Evolutionary conservation across 2,113 vertebrate genomes (phyloP), one percentile per base, ranked within the genome.

Genomic region (Entelurus aequoreus): DNA sequence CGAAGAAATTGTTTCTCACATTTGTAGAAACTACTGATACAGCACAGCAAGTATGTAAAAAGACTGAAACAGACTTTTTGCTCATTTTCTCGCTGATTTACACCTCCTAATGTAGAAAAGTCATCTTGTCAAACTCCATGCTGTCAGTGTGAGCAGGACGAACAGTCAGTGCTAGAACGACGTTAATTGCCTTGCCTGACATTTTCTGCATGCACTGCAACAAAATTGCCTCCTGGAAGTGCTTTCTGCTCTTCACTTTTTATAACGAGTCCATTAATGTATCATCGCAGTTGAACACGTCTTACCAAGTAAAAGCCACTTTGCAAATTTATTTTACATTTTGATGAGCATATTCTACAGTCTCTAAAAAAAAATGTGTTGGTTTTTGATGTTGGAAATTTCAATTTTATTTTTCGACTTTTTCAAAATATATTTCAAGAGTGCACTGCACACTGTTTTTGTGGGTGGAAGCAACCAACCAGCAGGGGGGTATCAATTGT

Each of bases 401-500:
- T 14, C 28, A 4, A 16, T 21, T 15, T 28, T 6, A 42, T 40
- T 21, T 44, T 9, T 4, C 4, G 44, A 21, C 35, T 48, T 35
- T 1, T 0, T 5, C 13, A 0, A 10, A 40, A 58, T 36, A 6
- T 1, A 54, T 49, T 50, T 7, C 8, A 38, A 67, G 5, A 57
- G 71, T 19, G 40, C n/a, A 10, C 44, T n/a, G 2, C 35, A 28
- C 48, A 44, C 52, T 60, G 60, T 51, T 71, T 37, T 2, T 15
- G 60, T 58, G 60, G 67, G 10, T 57, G 40, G 16, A 7, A 54
- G 28, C 11, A 47, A 58, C 37, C 46, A 1, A 48, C 86, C 84
- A 75, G 83, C 66, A 89, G 87, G 84, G 84, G 87, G 87, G 63
- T 83, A 50, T 88, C 72, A 72, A 75, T 66, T 74, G 66, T 75